These are phyloP conservation scores for Micoletzkya japonica DNA, from an alignment of 2,888 invertebrate genomes.

Conservation along the genomic window DNA sequence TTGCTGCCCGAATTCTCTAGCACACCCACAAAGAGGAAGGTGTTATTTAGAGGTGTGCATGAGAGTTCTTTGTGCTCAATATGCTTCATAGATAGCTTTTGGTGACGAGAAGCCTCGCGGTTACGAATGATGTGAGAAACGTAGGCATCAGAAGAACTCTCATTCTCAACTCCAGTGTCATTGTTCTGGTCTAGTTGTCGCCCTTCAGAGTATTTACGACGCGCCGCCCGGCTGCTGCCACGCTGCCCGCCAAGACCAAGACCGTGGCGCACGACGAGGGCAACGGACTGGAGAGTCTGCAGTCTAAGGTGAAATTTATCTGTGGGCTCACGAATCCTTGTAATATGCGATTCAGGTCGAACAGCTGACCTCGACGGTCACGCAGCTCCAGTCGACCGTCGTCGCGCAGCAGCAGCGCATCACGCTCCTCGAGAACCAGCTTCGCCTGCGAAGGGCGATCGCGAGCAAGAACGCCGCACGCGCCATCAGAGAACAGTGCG, in stretches of 20 bases:
- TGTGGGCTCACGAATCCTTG: neutral
- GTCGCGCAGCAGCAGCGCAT: constrained; percentile 17
- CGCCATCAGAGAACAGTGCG: too few species aligned
- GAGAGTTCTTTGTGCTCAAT: too few species aligned
- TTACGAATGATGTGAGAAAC: too few species aligned
- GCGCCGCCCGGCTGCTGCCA: neutral
- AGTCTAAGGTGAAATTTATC: neutral
- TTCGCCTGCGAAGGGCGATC: neutral
- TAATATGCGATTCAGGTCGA: constrained; percentile 6
- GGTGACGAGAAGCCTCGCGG: too few species aligned
- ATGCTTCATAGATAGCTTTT: too few species aligned
- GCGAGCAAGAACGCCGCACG: too few species aligned
- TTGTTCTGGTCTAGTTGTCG: neutral
- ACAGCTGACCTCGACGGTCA: constrained; percentile 12
- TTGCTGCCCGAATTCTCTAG: too few species aligned
- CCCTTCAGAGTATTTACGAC: constrained; percentile 3
- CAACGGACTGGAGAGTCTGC: neutral
- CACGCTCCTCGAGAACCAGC: constrained; percentile 19
- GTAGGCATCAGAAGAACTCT: too few species aligned
- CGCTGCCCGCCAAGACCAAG: neutral
- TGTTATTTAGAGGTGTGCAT: too few species aligned
- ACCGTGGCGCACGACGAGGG: neutral
- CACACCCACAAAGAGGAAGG: too few species aligned
- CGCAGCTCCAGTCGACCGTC: constrained; percentile 21
- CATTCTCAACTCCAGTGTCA: neutral